phyloP scores from a whole-genome alignment of 1,140 invertebrate genomes.

The Drosophila leontia region DNA sequence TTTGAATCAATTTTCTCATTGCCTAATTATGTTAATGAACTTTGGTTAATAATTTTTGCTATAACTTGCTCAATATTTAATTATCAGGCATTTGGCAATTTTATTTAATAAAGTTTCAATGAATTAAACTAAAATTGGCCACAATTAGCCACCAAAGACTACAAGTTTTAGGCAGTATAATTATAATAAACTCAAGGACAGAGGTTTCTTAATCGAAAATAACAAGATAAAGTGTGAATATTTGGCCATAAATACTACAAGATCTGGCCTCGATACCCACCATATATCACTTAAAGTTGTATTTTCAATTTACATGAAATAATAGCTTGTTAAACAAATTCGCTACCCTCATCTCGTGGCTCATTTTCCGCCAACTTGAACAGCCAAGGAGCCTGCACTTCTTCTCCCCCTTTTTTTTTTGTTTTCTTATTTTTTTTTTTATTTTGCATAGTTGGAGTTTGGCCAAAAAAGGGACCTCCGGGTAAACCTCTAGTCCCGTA shows the following conservation, averaged over 20 bases:
- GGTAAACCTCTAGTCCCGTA: constrained; percentile 13
- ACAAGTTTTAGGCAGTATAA: not conserved
- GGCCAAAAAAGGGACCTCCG: constrained; percentile 30
- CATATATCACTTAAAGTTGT: constrained; percentile 1
- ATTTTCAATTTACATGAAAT: constrained; percentile 9
- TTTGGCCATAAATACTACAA: not conserved
- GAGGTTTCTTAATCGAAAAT: not conserved
- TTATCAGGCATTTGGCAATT: not conserved
- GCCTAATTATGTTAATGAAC: not conserved
- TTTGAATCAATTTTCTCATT: not conserved
- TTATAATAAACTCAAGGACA: not conserved
- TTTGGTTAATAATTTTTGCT: not conserved
- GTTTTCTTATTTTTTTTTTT: not conserved
- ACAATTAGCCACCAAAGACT: not conserved
- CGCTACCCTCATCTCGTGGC: constrained; percentile 6
- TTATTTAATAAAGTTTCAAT: not conserved
- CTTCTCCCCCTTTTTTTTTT: not conserved
- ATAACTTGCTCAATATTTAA: not conserved
- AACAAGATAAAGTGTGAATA: not conserved
- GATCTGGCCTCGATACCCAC: not conserved
- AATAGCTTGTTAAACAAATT: constrained; percentile 20
- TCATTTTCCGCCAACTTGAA: constrained; percentile 13
- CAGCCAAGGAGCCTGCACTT: constrained; percentile 2
- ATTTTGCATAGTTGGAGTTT: constrained; percentile 4
- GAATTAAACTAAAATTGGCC: not conserved